Evolutionary conservation across 2,113 vertebrate genomes (phyloP), one percentile per base, ranked within the genome.

Genomic region (Petromus typicus): DNA sequence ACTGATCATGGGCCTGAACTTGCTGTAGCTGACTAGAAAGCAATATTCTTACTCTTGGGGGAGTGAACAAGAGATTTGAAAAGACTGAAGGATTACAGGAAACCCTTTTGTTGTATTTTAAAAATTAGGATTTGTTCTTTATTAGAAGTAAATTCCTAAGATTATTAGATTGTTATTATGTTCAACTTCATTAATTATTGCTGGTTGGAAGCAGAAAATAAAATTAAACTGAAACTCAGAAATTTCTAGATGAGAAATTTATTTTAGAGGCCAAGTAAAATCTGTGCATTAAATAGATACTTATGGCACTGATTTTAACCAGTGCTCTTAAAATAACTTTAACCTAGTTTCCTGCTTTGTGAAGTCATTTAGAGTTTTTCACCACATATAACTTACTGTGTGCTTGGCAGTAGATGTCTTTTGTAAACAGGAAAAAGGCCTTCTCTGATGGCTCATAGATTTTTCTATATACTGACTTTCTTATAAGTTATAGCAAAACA

Each of bases 301-400:
- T 82, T 85, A 57, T 61, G 63, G 73, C 30, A 89, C 3, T 78
- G 54, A 82, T 78, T 51, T 90, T 95, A 92, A 95, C 40, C 69
- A 34, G 54, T 84, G 18, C n/a, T 86, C n/a, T 93, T 86, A 76
- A 93, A 96, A 94, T 85, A 63, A 59, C 13, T 89, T 90, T 66
- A 89, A 86, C 61, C n/a, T 63, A 89, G 27, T 82, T 96, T 96
- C 22, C 71, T 95, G 91, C 25, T 93, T 92, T 88, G 40, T 90
- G 86, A 92, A 88, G 67, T 93, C 16, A 66, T 37, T n/a, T n/a
- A 73, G 37, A 73, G 4, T 40, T 37, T 90, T 90, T 81, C 32
- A 64, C 23, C n/a, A 69, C 59, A 63, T 4, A 61, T 64, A 94
- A 66, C 8, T 51, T 89, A 37, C 16, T 51, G 23, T 30, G 34